phyloP scores from a whole-genome alignment of 2,888 invertebrate species.

The Invenusta paracnida region DNA sequence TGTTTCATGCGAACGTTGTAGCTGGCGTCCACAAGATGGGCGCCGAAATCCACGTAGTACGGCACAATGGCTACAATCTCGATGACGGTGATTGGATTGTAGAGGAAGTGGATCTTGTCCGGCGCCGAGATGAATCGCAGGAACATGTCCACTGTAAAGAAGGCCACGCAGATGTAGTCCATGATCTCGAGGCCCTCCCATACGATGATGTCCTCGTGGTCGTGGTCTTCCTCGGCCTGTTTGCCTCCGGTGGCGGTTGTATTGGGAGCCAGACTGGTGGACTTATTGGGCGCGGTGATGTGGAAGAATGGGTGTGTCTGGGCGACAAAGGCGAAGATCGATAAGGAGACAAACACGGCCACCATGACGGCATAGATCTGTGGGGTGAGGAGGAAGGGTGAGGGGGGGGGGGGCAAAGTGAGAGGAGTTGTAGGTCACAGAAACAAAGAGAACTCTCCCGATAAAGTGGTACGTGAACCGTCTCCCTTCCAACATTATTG shows the following conservation, averaged over 20 bases:
- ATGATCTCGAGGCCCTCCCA: constrained; percentile 38
- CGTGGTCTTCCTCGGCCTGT: neutral
- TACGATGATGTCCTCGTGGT: neutral
- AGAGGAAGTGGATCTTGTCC: constrained; percentile 30
- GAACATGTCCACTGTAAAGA: constrained; percentile 36
- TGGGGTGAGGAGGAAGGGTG: too few species aligned
- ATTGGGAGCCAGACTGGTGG: neutral
- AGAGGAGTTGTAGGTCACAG: too few species aligned
- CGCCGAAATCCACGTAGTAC: constrained; percentile 37
- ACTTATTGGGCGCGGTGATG: neutral
- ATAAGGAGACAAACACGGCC: constrained; percentile 39
- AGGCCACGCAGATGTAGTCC: constrained; percentile 38
- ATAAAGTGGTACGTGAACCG: too few species aligned
- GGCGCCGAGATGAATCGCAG: constrained; percentile 35
- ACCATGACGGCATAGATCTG: constrained; percentile 40
- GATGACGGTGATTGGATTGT: constrained; percentile 32
- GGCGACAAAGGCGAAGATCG: constrained; percentile 40
- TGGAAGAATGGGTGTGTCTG: constrained; percentile 40
- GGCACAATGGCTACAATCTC: constrained; percentile 40
- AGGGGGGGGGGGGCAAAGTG: too few species aligned
- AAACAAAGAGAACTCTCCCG: too few species aligned
- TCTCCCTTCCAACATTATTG: too few species aligned
- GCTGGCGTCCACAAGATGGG: constrained; percentile 20
- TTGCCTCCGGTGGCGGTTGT: neutral
- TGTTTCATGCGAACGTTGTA: constrained; percentile 24